phyloP scores from a whole-genome alignment of 2,888 invertebrate species.

The Drosophila ezoana region DNA sequence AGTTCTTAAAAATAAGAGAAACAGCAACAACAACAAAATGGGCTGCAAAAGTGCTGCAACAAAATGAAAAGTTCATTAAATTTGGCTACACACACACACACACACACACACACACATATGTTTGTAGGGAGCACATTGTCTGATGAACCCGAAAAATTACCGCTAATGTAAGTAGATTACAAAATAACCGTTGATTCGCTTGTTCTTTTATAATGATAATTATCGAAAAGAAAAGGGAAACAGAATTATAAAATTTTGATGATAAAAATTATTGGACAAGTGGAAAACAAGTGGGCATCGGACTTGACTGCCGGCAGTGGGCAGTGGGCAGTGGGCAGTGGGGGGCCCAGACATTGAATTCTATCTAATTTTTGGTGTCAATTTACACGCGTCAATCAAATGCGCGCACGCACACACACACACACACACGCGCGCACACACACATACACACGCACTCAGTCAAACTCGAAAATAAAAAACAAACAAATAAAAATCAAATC shows the following conservation, averaged over 20 bases:
- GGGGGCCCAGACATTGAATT: constrained; percentile 20
- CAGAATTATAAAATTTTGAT: constrained; percentile 22
- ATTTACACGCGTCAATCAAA: constrained; percentile 68
- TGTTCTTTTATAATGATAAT: constrained; percentile 42
- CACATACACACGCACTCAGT: constrained; percentile 3
- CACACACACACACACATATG: constrained; percentile 5
- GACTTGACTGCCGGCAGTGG: not conserved
- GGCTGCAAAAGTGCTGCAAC: constrained; percentile 22
- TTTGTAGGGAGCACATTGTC: constrained; percentile 23
- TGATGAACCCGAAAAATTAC: constrained; percentile 50
- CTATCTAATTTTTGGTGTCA: constrained; percentile 61
- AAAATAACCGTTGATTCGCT: constrained; percentile 60
- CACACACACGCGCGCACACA: constrained; percentile 5
- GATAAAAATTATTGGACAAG: constrained; percentile 39
- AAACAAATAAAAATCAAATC: constrained; percentile 58
- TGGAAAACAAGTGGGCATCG: constrained; percentile 30
- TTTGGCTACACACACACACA: constrained; percentile 40
- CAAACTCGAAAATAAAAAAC: constrained; percentile 24
- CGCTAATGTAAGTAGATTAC: constrained; percentile 68
- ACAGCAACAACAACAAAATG: constrained; percentile 10
- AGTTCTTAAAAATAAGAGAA: constrained; percentile 49
- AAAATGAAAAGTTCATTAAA: constrained; percentile 60
- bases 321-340: constrained; percentile 1
- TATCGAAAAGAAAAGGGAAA: constrained; percentile 18
- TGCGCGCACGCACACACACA: constrained; percentile 10